Evolutionary conservation across 2,797 vertebrate genomes (phyloP).

Genomic region (Pygocentrus nattereri): DNA sequence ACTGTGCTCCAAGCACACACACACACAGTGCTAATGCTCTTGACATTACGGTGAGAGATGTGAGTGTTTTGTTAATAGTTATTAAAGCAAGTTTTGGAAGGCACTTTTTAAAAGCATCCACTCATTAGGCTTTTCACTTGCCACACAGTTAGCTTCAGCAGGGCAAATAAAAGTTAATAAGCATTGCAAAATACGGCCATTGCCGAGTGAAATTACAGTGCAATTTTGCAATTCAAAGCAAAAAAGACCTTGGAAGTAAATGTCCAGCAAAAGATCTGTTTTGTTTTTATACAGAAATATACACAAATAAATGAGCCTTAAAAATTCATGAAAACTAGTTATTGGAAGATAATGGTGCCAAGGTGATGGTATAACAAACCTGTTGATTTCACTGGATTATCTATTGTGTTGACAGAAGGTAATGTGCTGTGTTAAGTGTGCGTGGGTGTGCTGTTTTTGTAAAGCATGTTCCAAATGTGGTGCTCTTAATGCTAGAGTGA

Average conservation of each 20-base stretch:
- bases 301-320: neutral
- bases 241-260: slow-evolving; percentile 1
- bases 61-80: neutral
- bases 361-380: neutral
- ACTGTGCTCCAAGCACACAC: slow-evolving; percentile 21
- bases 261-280: no score
- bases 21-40: slow-evolving; percentile 26
- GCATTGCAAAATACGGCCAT: neutral
- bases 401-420: neutral
- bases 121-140: neutral
- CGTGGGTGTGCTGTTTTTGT: slow-evolving; percentile 21
- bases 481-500: slow-evolving; percentile 5
- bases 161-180: neutral
- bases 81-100: slow-evolving; percentile 26
- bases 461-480: slow-evolving; percentile 15
- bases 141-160: slow-evolving; percentile 1
- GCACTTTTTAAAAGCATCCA: neutral
- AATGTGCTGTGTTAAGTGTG: slow-evolving; percentile 26
- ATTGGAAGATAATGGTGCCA: neutral
- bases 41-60: slow-evolving; percentile 32
- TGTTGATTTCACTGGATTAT: neutral
- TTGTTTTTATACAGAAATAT: neutral
- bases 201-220: neutral
- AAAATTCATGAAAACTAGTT: slow-evolving; percentile 1
- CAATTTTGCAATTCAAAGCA: neutral